A percentile compares a stretch with the other conserved stretches of the same genome.
Conservation (phyloP, 2,113 vertebrate species). For the Triplophysa tibetana region DNA sequence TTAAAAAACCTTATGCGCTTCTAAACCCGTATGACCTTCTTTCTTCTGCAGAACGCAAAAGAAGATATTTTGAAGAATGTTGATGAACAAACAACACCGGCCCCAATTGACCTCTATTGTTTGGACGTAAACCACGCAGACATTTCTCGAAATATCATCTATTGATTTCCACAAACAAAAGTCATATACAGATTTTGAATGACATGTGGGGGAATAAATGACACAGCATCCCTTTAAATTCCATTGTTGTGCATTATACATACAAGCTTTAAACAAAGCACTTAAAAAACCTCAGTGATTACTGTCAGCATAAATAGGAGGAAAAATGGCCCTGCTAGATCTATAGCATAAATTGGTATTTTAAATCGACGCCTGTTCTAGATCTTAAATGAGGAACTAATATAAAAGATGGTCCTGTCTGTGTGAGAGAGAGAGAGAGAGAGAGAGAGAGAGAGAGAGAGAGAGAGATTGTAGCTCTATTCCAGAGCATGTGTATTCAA, state of each 20-base stretch:
- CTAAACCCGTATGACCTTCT: too few species aligned
- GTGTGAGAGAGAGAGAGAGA: too few species aligned
- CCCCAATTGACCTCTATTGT: too few species aligned
- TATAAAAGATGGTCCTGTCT: neutral
- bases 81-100: too few species aligned
- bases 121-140: too few species aligned
- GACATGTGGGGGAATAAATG: too few species aligned
- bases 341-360: neutral
- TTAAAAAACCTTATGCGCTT: too few species aligned
- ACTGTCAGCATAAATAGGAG: neutral
- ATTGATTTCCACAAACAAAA: too few species aligned
- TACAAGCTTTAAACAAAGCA: neutral
- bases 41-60: too few species aligned
- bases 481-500: slow-evolving; percentile 39
- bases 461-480: slow-evolving; percentile 5
- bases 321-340: neutral
- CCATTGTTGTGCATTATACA: neutral
- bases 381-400: slow-evolving; percentile 2
- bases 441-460: neutral
- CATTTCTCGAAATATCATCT: too few species aligned
- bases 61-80: too few species aligned
- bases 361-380: neutral
- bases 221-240: neutral
- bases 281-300: neutral
- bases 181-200: too few species aligned